These are phyloP conservation scores for Hymenochirus boettgeri DNA, from an alignment of 2,113 vertebrate species.

Conservation along the genomic window DNA sequence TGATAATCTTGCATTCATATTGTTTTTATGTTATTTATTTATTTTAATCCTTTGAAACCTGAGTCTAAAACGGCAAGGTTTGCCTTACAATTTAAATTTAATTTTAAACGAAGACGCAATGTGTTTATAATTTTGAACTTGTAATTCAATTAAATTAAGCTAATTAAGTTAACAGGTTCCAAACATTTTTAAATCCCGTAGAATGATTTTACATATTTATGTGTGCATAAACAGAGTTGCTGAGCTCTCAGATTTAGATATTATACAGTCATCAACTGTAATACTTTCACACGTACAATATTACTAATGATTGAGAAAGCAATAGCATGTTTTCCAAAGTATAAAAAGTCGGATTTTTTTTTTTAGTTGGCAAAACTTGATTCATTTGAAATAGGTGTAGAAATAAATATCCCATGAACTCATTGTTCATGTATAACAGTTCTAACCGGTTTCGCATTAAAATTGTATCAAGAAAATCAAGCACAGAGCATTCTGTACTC, in stretches of 20 bases:
- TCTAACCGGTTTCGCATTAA: slow-evolving; percentile 2
- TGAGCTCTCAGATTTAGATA: background rate
- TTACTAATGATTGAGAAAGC: background rate
- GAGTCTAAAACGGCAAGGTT: no score
- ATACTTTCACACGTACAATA: background rate
- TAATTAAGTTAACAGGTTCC: no score
- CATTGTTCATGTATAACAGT: background rate
- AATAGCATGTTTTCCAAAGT: background rate
- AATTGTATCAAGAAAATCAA: slow-evolving; percentile 3
- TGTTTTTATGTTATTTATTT: no score
- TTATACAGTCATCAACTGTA: background rate
- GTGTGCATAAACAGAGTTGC: background rate
- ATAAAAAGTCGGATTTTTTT: background rate
- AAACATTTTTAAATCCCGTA: background rate
- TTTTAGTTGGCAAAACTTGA: background rate
- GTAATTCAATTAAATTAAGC: no score
- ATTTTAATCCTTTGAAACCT: no score
- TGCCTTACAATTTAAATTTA: no score
- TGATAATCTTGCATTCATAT: no score
- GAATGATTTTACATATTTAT: background rate
- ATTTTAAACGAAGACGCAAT: no score
- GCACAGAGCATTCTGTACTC: background rate
- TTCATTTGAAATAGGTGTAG: background rate
- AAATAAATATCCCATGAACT: no score
- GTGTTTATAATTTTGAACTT: no score